These are phyloP conservation scores for Lasioglossum villosulum DNA, from an alignment of 2,888 invertebrate species.

Conservation along the genomic window DNA sequence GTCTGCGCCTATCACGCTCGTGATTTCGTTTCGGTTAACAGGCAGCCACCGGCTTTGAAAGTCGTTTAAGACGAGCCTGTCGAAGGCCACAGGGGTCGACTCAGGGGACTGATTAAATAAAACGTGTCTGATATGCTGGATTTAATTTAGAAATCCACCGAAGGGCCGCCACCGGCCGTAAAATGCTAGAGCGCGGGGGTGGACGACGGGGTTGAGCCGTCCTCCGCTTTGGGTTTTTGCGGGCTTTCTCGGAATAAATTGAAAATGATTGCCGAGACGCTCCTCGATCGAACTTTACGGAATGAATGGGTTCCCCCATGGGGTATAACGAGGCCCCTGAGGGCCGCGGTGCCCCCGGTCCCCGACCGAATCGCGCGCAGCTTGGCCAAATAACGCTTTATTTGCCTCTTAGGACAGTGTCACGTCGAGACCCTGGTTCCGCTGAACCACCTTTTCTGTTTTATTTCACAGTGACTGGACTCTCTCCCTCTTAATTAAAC, in stretches of 20 bases:
- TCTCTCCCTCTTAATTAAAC: conserved; percentile 17
- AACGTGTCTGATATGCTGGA: conserved; percentile 83
- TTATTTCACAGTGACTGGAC: conserved; percentile 8
- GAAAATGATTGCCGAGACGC: conserved; percentile 79
- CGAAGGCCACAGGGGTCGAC: conserved; percentile 52
- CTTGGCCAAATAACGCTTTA: conserved; percentile 56
- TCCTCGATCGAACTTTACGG: conserved; percentile 68
- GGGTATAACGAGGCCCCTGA: conserved; percentile 66
- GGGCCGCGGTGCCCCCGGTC: conserved; percentile 43
- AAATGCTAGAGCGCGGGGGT: conserved; percentile 25
- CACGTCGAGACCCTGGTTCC: conserved; percentile 26
- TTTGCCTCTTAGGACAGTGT: conserved; percentile 46
- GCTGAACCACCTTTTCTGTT: conserved; percentile 9
- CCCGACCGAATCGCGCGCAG: conserved; percentile 53
- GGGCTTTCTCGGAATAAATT: conserved; percentile 78
- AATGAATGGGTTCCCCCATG: conserved; percentile 69
- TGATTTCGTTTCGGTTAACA: conserved; percentile 78
- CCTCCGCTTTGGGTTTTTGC: conserved; percentile 67
- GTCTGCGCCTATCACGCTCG: conserved; percentile 70
- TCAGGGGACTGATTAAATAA: conserved; percentile 80
- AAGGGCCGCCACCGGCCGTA: conserved; percentile 53
- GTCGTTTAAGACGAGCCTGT: conserved; percentile 74
- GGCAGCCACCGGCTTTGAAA: conserved; percentile 75
- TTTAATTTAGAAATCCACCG: conserved; percentile 80
- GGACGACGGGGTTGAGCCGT: conserved; percentile 46